These are phyloP conservation scores for Crocodylus rhombifer DNA, from an alignment of 2,797 vertebrate genomes.

Conservation along the genomic window DNA sequence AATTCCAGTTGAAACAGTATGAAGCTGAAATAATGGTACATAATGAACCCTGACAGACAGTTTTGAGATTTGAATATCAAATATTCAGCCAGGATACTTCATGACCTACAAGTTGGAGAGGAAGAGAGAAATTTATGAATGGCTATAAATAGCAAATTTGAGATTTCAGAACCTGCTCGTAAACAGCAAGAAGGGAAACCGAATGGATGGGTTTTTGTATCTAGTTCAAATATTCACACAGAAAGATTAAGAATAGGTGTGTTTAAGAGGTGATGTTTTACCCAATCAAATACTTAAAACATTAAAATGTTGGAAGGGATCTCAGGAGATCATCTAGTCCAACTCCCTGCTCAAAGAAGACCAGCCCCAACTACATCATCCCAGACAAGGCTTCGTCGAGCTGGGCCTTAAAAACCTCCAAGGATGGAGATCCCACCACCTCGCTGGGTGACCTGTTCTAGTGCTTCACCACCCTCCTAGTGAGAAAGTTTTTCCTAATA, in stretches of 20 bases:
- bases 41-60: conserved; percentile 3
- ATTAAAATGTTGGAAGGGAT: too few species aligned
- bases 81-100: not conserved
- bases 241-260: not conserved
- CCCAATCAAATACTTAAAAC: not conserved
- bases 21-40: conserved; percentile 5
- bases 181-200: fast-evolving
- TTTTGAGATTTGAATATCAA: conserved; percentile 1
- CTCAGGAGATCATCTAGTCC: too few species aligned
- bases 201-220: not conserved
- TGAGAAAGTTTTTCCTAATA: too few species aligned
- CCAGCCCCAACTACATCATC: too few species aligned
- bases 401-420: too few species aligned
- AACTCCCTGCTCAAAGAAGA: too few species aligned
- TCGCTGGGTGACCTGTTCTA: too few species aligned
- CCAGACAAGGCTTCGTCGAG: too few species aligned
- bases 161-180: not conserved
- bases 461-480: too few species aligned
- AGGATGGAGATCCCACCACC: too few species aligned
- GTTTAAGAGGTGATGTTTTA: conserved; percentile 9
- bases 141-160: not conserved
- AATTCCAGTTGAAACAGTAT: not conserved
- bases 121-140: not conserved
- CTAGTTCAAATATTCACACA: not conserved
- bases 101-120: not conserved